These are phyloP conservation scores for Burhinus bistriatus DNA, from an alignment of 2,113 vertebrate genomes.

Conservation along the genomic window DNA sequence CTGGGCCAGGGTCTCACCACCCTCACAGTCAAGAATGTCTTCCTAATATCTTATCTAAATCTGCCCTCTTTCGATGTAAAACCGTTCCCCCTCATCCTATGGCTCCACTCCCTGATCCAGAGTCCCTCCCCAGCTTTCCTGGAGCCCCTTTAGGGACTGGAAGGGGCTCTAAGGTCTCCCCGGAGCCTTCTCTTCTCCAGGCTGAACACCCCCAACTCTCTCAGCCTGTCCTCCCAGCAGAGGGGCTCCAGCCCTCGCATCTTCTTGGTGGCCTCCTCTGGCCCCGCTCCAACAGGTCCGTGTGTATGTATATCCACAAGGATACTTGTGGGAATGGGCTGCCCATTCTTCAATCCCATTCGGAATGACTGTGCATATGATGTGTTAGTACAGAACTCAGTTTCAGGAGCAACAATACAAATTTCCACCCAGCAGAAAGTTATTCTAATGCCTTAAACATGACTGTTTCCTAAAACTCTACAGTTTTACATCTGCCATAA, in stretches of 20 bases:
- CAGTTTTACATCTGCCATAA: neutral
- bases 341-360: fast-evolving
- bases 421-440: neutral
- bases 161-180: neutral
- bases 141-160: neutral
- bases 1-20: neutral
- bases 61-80: neutral
- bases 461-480: neutral
- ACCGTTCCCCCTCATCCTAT: neutral
- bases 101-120: neutral
- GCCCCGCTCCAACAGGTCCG: neutral
- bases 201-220: neutral
- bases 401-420: neutral
- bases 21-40: neutral
- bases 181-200: neutral
- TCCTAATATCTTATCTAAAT: neutral
- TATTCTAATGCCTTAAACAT: neutral
- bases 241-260: neutral
- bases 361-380: fast-evolving
- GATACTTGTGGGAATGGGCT: fast-evolving
- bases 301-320: neutral
- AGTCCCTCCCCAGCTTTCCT: neutral
- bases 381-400: neutral
- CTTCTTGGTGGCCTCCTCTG: neutral
- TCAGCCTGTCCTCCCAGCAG: neutral